Conservation (phyloP, 35 echinoderm and acorn worm species). For the Lytechinus pictus region DNA sequence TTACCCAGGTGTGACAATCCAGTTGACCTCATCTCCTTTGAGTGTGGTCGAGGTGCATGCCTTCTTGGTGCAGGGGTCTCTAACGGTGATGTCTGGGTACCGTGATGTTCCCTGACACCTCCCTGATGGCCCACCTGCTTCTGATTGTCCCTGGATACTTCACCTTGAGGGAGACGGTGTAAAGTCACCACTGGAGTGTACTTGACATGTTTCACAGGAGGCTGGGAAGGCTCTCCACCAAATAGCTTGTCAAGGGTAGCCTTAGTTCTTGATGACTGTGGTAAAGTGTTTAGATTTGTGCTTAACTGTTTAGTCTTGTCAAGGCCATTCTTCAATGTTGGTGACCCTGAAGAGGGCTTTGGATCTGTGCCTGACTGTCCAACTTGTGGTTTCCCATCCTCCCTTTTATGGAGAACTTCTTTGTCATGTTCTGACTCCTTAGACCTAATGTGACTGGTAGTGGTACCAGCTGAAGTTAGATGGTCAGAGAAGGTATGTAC, state of each 20-base stretch:
- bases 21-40: conserved; percentile 36
- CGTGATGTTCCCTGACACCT: background rate
- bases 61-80: conserved; percentile 84
- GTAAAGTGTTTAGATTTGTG: background rate
- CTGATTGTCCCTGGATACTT: background rate
- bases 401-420: background rate
- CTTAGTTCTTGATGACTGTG: background rate
- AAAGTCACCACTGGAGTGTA: conserved; percentile 76
- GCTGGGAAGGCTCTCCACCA: background rate
- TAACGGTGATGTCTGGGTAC: conserved; percentile 59
- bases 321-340: background rate
- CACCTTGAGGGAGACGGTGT: conserved; percentile 24
- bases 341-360: background rate
- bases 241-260: background rate
- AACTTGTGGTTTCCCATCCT: background rate
- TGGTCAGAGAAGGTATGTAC: background rate
- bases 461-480: background rate
- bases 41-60: conserved; percentile 72
- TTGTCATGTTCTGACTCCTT: background rate
- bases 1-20: conserved; percentile 62
- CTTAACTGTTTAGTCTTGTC: background rate
- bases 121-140: background rate
- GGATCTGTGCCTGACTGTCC: background rate
- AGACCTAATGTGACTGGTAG: background rate
- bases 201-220: conserved; percentile 48